Evolutionary conservation across 2,797 vertebrate species (phyloP).

Genomic region (Tokudaia muenninki): DNA sequence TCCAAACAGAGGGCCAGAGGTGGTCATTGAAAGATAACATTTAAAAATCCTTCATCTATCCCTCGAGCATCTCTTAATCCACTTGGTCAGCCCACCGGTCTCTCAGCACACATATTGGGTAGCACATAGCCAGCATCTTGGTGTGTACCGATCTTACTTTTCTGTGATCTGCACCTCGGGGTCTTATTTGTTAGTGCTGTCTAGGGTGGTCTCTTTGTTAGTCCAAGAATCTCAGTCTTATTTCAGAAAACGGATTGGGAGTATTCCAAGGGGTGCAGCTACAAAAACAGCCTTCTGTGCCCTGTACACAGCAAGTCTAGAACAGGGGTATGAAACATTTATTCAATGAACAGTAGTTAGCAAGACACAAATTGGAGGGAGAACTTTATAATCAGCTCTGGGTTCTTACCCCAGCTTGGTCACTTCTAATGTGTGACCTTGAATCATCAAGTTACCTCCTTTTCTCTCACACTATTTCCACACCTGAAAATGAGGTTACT

Average conservation of each 20-base stretch:
- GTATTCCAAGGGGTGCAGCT: not conserved
- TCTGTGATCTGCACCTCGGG: not conserved
- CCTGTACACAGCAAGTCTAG: not conserved
- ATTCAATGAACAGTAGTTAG: constrained; percentile 39
- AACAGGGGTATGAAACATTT: not conserved
- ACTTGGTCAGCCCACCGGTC: not conserved
- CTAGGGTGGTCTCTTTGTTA: not conserved
- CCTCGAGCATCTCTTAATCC: not conserved
- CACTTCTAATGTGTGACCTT: not conserved
- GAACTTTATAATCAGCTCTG: not conserved
- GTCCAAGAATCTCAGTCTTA: not conserved
- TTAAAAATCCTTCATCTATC: not conserved
- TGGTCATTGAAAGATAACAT: not conserved
- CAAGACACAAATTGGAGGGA: not conserved
- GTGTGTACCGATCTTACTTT: not conserved
- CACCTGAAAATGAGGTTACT: constrained; percentile 8
- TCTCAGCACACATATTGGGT: not conserved
- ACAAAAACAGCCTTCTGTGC: not conserved
- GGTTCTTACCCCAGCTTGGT: not conserved
- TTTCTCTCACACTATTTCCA: constrained; percentile 10
- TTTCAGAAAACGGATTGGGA: not conserved
- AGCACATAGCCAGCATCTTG: not conserved
- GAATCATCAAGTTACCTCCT: not conserved
- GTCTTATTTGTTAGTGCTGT: not conserved
- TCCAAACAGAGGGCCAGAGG: not conserved